These are phyloP conservation scores for Potamarius usumacintae DNA, from an alignment of 2,113 vertebrate genomes.

Conservation along the genomic window DNA sequence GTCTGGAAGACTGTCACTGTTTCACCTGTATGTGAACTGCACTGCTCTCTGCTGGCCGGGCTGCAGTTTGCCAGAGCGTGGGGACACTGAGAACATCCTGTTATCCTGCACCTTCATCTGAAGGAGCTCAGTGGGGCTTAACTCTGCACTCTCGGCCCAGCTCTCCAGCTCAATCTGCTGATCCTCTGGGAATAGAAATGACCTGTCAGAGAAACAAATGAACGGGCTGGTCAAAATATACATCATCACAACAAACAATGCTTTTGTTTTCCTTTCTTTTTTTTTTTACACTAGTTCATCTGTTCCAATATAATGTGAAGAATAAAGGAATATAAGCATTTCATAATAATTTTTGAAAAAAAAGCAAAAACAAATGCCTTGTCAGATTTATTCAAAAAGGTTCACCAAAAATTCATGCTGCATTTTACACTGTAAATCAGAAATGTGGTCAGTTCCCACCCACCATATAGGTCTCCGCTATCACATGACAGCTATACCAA, in stretches of 20 bases:
- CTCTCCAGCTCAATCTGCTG: slow-evolving; percentile 83
- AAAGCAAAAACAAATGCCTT: not conserved
- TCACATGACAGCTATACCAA: no score
- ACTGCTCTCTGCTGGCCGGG: slow-evolving; percentile 81
- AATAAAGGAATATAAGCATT: not conserved
- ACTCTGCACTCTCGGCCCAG: slow-evolving; percentile 81
- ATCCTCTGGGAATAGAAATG: slow-evolving; percentile 88
- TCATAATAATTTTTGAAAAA: not conserved
- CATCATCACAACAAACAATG: not conserved
- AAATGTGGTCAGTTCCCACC: not conserved
- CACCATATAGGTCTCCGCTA: no score
- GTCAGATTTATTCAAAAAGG: not conserved
- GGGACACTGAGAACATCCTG: slow-evolving; percentile 78
- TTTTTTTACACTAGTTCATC: no score
- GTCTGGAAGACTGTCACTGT: not conserved
- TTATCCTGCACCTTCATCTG: slow-evolving; percentile 86
- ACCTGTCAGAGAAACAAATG: slow-evolving; percentile 64
- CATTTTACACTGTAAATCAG: not conserved
- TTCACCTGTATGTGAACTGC: slow-evolving; percentile 84
- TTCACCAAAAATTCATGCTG: not conserved
- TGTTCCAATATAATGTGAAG: not conserved
- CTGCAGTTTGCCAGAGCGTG: slow-evolving; percentile 79
- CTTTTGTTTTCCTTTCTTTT: not conserved
- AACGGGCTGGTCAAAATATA: not conserved
- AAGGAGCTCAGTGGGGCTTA: slow-evolving; percentile 75